Evolutionary conservation across 2,888 invertebrate species (phyloP).

Genomic region (Drosophila subquinaria): DNA sequence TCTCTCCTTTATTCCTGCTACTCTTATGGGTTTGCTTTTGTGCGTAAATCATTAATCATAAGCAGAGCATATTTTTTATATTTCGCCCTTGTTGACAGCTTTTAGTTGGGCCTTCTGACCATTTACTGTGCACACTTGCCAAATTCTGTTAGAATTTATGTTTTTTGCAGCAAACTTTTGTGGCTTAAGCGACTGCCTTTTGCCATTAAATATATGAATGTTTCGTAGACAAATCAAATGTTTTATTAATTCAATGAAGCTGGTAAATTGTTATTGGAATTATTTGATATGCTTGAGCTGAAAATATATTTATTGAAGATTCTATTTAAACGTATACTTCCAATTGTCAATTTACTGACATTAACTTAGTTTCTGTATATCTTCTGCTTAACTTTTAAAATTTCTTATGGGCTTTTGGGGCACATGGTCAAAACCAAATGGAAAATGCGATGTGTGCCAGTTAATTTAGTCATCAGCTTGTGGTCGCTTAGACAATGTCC

Average conservation of each 20-base stretch:
- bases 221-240: slow-evolving; percentile 8
- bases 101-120: slow-evolving; percentile 51
- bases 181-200: slow-evolving; percentile 12
- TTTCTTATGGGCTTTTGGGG: slow-evolving; percentile 33
- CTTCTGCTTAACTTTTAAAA: slow-evolving; percentile 14
- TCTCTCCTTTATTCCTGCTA: not conserved
- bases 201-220: slow-evolving; percentile 24
- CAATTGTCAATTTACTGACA: not conserved
- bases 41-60: slow-evolving; percentile 79
- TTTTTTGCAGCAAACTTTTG: slow-evolving; percentile 20
- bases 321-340: not conserved
- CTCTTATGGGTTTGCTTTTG: slow-evolving; percentile 45
- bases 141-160: slow-evolving; percentile 42
- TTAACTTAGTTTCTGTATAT: not conserved
- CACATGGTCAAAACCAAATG: slow-evolving; percentile 18
- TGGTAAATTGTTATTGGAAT: slow-evolving; percentile 10
- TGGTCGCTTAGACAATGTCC: slow-evolving; percentile 69
- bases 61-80: slow-evolving; percentile 77
- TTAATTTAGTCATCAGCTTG: slow-evolving; percentile 71
- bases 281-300: not conserved
- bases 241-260: slow-evolving; percentile 9
- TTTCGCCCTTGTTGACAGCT: slow-evolving; percentile 73
- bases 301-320: not conserved
- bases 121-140: slow-evolving; percentile 47
- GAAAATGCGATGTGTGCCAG: slow-evolving; percentile 65